Conservation (phyloP, 2,888 invertebrate genomes). For the Tromatobia lineatoria region DNA sequence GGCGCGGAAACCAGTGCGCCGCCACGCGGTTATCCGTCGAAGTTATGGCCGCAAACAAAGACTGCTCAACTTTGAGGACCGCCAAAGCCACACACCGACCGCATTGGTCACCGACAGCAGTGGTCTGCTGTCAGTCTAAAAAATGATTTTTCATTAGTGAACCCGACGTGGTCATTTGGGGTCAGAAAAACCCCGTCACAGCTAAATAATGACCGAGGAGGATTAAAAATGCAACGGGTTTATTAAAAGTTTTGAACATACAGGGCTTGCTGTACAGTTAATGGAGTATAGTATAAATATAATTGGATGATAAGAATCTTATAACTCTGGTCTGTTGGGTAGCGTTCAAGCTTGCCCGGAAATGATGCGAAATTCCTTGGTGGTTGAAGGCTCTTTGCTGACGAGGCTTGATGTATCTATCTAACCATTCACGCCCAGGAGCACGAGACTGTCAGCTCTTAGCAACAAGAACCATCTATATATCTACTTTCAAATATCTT, state of each 20-base stretch:
- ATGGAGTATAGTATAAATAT: neutral
- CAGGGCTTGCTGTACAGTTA: neutral
- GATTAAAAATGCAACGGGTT: too few species aligned
- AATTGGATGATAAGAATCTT: slow-evolving; percentile 39
- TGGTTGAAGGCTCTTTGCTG: slow-evolving; percentile 4
- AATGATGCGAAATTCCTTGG: slow-evolving; percentile 43
- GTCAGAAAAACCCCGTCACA: too few species aligned
- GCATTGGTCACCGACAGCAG: too few species aligned
- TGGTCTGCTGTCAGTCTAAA: too few species aligned
- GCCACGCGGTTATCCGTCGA: too few species aligned
- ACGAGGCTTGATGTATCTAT: slow-evolving; percentile 23
- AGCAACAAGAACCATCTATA: slow-evolving; percentile 35
- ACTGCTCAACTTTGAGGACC: too few species aligned
- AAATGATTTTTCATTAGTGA: too few species aligned
- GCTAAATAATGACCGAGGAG: too few species aligned
- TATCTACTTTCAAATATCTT: slow-evolving; percentile 17
- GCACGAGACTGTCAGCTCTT: slow-evolving; percentile 21
- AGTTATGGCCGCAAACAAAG: too few species aligned
- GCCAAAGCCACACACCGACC: too few species aligned
- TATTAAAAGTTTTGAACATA: neutral
- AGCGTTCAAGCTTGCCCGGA: slow-evolving; percentile 40
- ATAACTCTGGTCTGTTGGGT: slow-evolving; percentile 2
- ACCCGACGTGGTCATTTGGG: too few species aligned
- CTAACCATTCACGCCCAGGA: slow-evolving; percentile 11
- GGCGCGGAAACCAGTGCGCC: too few species aligned